Evolutionary conservation across 2,888 invertebrate genomes (phyloP).

Genomic region (Ditula angustiorana): DNA sequence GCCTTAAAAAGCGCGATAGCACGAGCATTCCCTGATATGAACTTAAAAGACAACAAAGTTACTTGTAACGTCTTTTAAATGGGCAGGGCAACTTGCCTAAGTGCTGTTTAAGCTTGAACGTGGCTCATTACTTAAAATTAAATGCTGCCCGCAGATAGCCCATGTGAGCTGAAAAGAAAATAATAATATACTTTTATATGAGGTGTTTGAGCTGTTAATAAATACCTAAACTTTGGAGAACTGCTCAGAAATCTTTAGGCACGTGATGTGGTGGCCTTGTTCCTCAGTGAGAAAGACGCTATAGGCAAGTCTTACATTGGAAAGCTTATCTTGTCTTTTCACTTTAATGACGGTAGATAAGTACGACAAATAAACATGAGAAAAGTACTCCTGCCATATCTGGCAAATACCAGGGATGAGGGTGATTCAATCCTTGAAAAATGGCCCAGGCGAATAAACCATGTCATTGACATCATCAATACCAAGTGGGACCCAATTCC

Average conservation of each 20-base stretch:
- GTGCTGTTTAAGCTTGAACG: background rate
- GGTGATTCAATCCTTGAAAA: too few relatives aligned
- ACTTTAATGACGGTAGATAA: background rate
- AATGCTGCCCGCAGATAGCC: background rate
- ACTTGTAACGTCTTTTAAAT: too few relatives aligned
- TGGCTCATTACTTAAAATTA: background rate
- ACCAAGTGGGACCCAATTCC: background rate
- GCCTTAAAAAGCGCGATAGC: slow-evolving; percentile 1
- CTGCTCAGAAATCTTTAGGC: background rate
- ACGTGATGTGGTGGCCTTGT: background rate
- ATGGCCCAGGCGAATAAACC: too few relatives aligned
- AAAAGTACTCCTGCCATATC: too few relatives aligned
- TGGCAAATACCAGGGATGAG: too few relatives aligned
- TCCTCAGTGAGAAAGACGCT: background rate
- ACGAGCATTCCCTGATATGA: background rate
- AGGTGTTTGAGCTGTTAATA: background rate
- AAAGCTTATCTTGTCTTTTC: background rate
- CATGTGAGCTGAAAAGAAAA: background rate
- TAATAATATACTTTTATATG: background rate
- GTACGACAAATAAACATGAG: too few relatives aligned
- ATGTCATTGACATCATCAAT: too few relatives aligned
- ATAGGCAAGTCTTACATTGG: background rate
- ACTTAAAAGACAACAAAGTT: background rate
- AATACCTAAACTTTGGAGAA: background rate
- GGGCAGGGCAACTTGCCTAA: too few relatives aligned